These are phyloP conservation scores for Microctonus brassicae DNA, from an alignment of 2,888 invertebrate genomes.

Conservation along the genomic window DNA sequence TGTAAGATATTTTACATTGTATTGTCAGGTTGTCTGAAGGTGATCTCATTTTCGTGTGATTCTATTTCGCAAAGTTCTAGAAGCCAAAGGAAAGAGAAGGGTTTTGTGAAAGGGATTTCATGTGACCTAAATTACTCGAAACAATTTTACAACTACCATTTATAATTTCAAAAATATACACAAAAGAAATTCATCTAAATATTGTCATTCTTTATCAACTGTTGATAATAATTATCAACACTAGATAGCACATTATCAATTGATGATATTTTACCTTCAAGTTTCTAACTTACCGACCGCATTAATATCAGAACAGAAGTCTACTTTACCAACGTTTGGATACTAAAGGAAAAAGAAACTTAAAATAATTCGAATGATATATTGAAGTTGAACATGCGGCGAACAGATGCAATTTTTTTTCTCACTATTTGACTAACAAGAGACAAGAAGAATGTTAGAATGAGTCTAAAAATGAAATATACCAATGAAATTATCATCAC, in stretches of 20 bases:
- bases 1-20: not conserved
- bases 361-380: not conserved
- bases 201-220: no score
- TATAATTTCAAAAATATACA: no score
- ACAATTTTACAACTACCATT: not conserved
- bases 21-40: not conserved
- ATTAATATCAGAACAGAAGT: not conserved
- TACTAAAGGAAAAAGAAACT: not conserved
- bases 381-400: not conserved
- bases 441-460: not conserved
- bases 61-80: not conserved
- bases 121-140: not conserved
- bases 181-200: no score
- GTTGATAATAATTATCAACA: no score
- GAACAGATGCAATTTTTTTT: not conserved
- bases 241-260: no score
- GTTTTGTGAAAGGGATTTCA: not conserved
- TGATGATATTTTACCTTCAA: no score
- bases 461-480: not conserved
- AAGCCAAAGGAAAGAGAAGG: not conserved
- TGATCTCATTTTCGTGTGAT: constrained; percentile 9
- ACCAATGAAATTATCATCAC: not conserved
- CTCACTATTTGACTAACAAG: not conserved
- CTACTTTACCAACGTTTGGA: not conserved
- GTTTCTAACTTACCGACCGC: no score